These are phyloP conservation scores for Perccottus glenii DNA, from an alignment of 2,113 vertebrate genomes.

Conservation along the genomic window DNA sequence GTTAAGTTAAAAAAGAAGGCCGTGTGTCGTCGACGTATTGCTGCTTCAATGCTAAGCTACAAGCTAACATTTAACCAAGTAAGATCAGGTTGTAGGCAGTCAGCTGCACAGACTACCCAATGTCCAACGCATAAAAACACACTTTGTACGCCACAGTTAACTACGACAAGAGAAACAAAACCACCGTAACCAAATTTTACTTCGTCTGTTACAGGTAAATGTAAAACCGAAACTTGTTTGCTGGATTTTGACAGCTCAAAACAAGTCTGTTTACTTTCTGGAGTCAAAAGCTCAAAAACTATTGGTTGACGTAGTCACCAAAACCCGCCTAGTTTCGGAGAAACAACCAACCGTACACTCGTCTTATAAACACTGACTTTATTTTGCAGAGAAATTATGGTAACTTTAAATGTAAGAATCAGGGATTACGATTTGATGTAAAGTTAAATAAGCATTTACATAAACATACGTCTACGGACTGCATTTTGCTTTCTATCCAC, in stretches of 20 bases:
- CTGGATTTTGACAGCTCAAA: conserved; percentile 51
- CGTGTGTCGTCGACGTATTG: background rate
- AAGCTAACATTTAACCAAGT: conserved; percentile 5
- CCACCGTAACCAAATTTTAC: no score
- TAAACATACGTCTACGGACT: no score
- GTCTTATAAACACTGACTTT: background rate
- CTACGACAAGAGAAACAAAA: background rate
- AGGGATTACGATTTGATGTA: no score
- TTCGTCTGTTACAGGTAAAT: background rate
- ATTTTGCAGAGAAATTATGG: background rate
- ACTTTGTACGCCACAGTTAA: background rate
- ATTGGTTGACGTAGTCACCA: conserved; percentile 23
- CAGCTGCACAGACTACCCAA: conserved; percentile 17
- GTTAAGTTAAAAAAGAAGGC: background rate
- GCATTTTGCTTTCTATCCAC: no score
- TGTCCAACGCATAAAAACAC: conserved; percentile 13
- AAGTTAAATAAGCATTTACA: no score
- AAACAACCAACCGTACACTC: conserved; percentile 35
- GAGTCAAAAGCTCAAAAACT: conserved; percentile 3
- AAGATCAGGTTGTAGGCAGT: conserved; percentile 13
- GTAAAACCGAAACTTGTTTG: no score
- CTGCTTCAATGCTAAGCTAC: background rate
- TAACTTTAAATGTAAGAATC: no score
- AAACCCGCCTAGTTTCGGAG: conserved; percentile 17
- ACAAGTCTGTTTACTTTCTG: conserved; percentile 65